phyloP scores from a whole-genome alignment of 2,797 vertebrate genomes.

The Pangasius sanitwongsei region DNA sequence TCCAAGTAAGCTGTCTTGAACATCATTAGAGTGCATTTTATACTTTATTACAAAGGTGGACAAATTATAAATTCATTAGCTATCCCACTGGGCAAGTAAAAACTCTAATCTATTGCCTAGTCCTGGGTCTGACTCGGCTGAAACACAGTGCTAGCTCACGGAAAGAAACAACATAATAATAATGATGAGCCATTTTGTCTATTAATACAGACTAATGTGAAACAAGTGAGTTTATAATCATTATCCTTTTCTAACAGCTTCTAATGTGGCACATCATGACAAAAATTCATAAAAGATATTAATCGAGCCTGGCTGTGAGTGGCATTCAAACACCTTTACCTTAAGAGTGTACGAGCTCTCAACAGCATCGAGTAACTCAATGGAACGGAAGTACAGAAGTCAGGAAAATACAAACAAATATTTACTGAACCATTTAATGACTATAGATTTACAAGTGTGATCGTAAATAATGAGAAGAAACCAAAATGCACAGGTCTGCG shows the following conservation, averaged over 20 bases:
- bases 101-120: background rate
- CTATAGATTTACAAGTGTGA: background rate
- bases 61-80: background rate
- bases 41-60: background rate
- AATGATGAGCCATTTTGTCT: background rate
- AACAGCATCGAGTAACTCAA: no score
- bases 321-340: no score
- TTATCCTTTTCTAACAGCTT: background rate
- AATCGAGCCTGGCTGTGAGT: no score
- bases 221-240: background rate
- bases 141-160: background rate
- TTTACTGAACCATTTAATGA: background rate
- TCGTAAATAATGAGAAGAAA: background rate
- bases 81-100: background rate
- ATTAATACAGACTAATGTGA: background rate
- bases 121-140: background rate
- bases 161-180: background rate
- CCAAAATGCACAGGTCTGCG: background rate
- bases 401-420: no score
- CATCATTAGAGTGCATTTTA: background rate
- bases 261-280: no score
- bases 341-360: no score
- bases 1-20: constrained; percentile 69
- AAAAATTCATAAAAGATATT: no score
- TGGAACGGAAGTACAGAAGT: no score